phyloP scores from a whole-genome alignment of 2,888 invertebrate species.

The Drosophila yooni region DNA sequence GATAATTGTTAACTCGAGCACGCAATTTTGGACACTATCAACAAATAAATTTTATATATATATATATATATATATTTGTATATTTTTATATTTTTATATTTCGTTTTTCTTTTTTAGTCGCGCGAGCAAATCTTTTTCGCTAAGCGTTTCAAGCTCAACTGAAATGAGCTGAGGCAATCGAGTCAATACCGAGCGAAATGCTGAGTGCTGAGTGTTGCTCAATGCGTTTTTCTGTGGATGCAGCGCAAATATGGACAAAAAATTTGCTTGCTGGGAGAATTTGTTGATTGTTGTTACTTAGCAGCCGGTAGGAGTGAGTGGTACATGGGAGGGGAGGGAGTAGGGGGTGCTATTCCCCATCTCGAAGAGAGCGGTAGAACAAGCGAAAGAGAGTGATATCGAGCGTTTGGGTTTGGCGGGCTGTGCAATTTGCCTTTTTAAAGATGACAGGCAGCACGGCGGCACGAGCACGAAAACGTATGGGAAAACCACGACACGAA shows the following conservation, averaged over 20 bases:
- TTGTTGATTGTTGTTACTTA: constrained; percentile 82
- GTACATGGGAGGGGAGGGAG: rapidly evolving
- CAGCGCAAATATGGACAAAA: constrained; percentile 12
- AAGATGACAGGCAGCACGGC: not conserved
- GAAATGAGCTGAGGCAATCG: constrained; percentile 39
- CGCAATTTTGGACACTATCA: not conserved
- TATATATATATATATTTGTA: not conserved
- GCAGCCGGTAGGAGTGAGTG: constrained; percentile 65
- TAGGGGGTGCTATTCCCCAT: not conserved
- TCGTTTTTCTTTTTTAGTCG: constrained; percentile 16
- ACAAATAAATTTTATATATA: not conserved
- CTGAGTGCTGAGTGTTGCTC: constrained; percentile 1
- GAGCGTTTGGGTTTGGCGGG: constrained; percentile 25
- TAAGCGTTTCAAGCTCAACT: constrained; percentile 68
- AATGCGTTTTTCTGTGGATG: constrained; percentile 35
- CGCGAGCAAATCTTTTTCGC: constrained; percentile 56
- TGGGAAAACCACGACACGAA: not conserved
- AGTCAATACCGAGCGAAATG: constrained; percentile 15
- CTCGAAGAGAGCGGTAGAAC: not conserved
- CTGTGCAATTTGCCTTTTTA: constrained; percentile 26
- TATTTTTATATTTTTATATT: not conserved
- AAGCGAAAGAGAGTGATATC: constrained; percentile 5
- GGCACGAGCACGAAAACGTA: not conserved
- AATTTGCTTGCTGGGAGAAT: constrained; percentile 57
- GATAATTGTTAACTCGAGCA: constrained; percentile 15